Evolutionary conservation across 2,888 invertebrate genomes (phyloP).

Genomic region (Brenthis hecate): DNA sequence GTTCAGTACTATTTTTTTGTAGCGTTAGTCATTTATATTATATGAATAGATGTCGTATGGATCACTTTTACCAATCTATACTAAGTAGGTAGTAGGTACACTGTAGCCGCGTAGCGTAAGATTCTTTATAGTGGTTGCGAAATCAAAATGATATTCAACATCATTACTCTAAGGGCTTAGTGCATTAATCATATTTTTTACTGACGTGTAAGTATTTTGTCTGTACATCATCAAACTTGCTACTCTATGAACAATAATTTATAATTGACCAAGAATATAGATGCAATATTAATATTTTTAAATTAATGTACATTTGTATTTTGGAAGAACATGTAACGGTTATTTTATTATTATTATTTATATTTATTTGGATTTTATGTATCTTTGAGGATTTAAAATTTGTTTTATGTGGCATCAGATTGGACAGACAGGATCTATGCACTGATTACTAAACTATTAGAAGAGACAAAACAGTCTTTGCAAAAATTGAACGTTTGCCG

Average conservation of each 20-base stretch:
- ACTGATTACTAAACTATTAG: background rate
- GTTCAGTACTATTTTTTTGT: too few relatives aligned
- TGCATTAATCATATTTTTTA: constrained; percentile 64
- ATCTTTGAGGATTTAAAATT: too few relatives aligned
- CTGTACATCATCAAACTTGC: constrained; percentile 31
- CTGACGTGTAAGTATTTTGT: constrained; percentile 52
- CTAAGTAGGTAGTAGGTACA: background rate
- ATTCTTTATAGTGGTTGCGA: constrained; percentile 63
- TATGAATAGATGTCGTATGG: too few relatives aligned
- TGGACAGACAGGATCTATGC: background rate
- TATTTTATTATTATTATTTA: too few relatives aligned
- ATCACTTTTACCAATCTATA: too few relatives aligned
- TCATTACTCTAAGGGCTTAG: constrained; percentile 65
- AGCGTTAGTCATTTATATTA: too few relatives aligned
- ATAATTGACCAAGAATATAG: constrained; percentile 18
- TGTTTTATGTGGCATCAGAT: background rate
- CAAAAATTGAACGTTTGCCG: too few relatives aligned
- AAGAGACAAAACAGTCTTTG: too few relatives aligned
- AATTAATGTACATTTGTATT: background rate
- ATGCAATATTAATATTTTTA: constrained; percentile 10
- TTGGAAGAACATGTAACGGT: background rate
- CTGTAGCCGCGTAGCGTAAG: constrained; percentile 37
- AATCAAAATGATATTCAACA: constrained; percentile 59
- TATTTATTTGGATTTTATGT: too few relatives aligned
- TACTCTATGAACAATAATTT: constrained; percentile 23